Conservation (phyloP, 2,797 vertebrate genomes). For the Rhinophrynus dorsalis region DNA sequence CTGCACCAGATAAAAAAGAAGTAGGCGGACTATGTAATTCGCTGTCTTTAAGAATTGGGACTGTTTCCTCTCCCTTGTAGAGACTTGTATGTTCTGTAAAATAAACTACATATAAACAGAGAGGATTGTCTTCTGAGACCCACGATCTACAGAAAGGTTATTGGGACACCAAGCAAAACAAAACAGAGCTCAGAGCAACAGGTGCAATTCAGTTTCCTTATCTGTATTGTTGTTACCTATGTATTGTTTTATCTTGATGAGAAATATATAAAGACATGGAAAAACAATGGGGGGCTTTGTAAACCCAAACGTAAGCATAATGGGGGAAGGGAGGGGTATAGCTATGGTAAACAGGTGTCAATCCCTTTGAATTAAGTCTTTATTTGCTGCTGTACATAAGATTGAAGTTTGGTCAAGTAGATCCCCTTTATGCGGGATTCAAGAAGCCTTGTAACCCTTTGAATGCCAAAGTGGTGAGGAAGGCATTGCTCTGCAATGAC, state of each 20-base stretch:
- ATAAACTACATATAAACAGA: not conserved
- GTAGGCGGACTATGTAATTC: constrained; percentile 6
- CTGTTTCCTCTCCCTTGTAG: not conserved
- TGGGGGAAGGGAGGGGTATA: not conserved
- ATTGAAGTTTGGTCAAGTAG: not conserved
- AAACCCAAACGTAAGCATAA: not conserved
- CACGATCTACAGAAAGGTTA: too few relatives aligned
- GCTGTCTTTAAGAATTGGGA: not conserved
- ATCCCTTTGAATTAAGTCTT: not conserved
- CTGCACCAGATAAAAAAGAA: constrained; percentile 21
- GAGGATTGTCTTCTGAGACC: not conserved
- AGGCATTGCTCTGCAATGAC: too few relatives aligned
- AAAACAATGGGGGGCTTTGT: constrained; percentile 15
- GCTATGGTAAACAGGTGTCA: constrained; percentile 22
- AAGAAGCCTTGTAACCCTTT: too few relatives aligned
- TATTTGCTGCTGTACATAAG: not conserved
- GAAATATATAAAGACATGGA: not conserved
- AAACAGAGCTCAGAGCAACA: constrained; percentile 16
- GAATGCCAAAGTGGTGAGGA: too few relatives aligned
- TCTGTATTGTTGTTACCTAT: not conserved
- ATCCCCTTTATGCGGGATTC: not conserved
- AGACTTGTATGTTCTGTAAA: not conserved
- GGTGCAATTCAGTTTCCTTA: constrained; percentile 12
- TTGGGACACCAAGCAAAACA: not conserved
- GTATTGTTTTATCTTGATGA: not conserved